These are phyloP conservation scores for Chauna torquata DNA, from an alignment of 2,113 vertebrate genomes.

Conservation along the genomic window DNA sequence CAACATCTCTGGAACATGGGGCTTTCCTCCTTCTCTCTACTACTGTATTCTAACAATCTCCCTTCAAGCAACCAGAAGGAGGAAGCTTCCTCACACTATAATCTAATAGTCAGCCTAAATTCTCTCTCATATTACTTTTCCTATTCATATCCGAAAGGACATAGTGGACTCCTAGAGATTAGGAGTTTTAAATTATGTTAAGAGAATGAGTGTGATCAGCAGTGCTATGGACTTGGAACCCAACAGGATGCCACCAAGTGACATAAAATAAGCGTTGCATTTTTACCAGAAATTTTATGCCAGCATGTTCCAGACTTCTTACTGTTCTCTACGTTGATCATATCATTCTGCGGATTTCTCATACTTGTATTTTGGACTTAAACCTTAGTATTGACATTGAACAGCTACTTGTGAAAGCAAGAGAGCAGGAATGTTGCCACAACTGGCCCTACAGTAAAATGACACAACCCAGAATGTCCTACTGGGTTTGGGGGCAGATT, in stretches of 20 bases:
- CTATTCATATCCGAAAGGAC: fast-evolving
- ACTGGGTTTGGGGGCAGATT: slow-evolving; percentile 77
- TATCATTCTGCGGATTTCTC: neutral
- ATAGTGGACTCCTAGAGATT: fast-evolving
- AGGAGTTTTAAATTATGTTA: neutral
- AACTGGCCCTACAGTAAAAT: neutral
- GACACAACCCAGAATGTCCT: slow-evolving; percentile 34
- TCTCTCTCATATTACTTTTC: fast-evolving
- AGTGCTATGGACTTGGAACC: neutral
- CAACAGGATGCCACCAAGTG: neutral
- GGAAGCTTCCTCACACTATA: neutral
- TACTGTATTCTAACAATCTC: neutral
- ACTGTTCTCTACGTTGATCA: neutral
- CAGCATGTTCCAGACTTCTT: neutral
- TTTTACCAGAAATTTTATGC: neutral
- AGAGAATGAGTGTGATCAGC: neutral
- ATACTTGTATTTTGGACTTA: neutral
- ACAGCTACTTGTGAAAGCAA: neutral
- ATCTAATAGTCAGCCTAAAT: neutral
- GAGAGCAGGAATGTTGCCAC: neutral
- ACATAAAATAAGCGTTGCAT: neutral
- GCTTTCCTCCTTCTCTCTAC: neutral
- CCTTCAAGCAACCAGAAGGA: neutral
- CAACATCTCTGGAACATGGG: neutral
- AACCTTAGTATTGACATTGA: neutral